Base-by-base conservation (phyloP, 1,140 invertebrate species). In the Zophobas atratus region DNA sequence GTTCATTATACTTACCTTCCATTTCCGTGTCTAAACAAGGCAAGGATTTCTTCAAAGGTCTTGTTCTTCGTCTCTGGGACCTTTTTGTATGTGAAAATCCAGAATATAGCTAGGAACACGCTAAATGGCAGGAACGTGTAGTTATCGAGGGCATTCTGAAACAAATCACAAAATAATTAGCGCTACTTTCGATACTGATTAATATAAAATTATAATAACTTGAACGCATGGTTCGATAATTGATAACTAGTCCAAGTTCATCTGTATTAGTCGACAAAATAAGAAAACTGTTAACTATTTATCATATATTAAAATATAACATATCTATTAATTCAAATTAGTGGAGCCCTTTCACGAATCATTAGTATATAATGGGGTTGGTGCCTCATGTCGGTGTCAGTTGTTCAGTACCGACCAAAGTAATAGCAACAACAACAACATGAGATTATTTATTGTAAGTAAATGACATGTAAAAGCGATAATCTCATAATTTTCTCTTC, bases 61-160 rank as follows among this genome's bases (percentile, higher is more conserved):
- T 97, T 98, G 88, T 98, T 98, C 90, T 99, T 99, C 79, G 98
- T 99, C 92, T 99, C 98, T 85, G 98, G 98, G 86, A 99, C 97
- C 91, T 96, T 96, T 89, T 96, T 96, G 89, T 98, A 98, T 60
- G 97, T 98, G 91, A 98, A 99, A 88, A 97, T 94, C 95, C 96
- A 97, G 90, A 98, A 99, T 87, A 97, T 92, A 81, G 95, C 95
- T 89, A 99, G 92, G 87, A 98, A 94, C 87, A 93, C 95, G 90
- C 96, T 97, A 91, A 99, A 99, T 85, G 97, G 96, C 88, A 99
- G 93, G 91, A 99, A 99, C 86, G 96, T 97, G 89, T 98, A 99
- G 88, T 96, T 96, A 86, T 96, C 94, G 86, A 99, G 90, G 79
- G 92, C 89, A 87, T 91, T 91, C 97, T 99, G 91, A 43, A 91